Base-by-base conservation (phyloP, 2,113 vertebrate genomes). In the Corythoichthys haematopterus region DNA sequence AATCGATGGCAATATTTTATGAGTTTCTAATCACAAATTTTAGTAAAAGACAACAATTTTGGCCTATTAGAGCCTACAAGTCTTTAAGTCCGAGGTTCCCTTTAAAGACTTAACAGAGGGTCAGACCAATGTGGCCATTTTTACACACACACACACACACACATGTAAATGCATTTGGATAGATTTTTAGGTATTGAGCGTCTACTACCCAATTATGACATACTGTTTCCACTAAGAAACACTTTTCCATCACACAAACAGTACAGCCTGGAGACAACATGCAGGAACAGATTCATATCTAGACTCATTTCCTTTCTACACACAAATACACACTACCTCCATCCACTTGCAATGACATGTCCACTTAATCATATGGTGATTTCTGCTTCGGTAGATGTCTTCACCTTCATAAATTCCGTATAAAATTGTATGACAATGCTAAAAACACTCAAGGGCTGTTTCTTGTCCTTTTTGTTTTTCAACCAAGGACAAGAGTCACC, bases 201-300 rank as follows among this genome's bases (percentile, higher is more conserved):
- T 46, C 11, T 40, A 57, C 16, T 11, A 38, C 28, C 8, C 48
- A 40, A 11, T 57, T 15, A 51, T 48, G 10, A 37, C 36, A 16
- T 28, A 45, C n/a, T 5, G n/a, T 57, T 36, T 15, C 33, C 55
- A 15, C 35, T 45, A 63, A 74, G 11, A 40, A 46, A 50, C 2
- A 10, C 36, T 1, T 61, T 60, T 55, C 53, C 37, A 66, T 69
- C 59, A 64, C 2, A 56, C 3, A 55, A 64, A 63, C 61, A 65
- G 35, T 51, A 45, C 56, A 33, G 15, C 64, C 36, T 77, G 50
- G 47, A 40, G 60, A 46, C 40, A 69, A 64, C 50, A 72, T 28
- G 46, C 33, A 55, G 59, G 35, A 57, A 15, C 40, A 79, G 71
- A 87, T 83, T 67, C 13, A 47, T 74, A 86, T 85, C 81, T 48